A percentile compares a stretch with the other conserved stretches of the same genome.
These are phyloP conservation scores for Agonopterix heracliana DNA, from an alignment of 2,888 invertebrate genomes.

Conservation along the genomic window DNA sequence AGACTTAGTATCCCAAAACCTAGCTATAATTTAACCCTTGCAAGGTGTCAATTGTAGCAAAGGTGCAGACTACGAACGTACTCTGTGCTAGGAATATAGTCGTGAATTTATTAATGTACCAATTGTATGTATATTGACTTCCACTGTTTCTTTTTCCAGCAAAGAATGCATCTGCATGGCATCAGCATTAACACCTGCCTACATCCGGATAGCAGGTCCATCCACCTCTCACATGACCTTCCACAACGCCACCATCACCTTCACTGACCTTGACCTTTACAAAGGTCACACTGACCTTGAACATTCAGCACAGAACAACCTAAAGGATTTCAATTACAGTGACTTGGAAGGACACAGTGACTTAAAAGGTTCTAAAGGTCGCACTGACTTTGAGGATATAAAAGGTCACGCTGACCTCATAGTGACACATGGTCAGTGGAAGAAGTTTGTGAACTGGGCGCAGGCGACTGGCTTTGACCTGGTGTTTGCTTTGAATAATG, in stretches of 20 bases:
- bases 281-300: too few relatives aligned
- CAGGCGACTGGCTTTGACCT: slow-evolving; percentile 77
- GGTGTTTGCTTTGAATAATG: slow-evolving; percentile 81
- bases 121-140: background rate
- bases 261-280: slow-evolving; percentile 25
- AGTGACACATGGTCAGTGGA: slow-evolving; percentile 45
- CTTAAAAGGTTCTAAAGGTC: too few relatives aligned
- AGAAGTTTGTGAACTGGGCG: slow-evolving; percentile 66
- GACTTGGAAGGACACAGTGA: too few relatives aligned
- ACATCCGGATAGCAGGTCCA: slow-evolving; percentile 83
- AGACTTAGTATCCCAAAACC: too few relatives aligned
- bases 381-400: too few relatives aligned
- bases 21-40: too few relatives aligned
- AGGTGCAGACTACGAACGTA: too few relatives aligned
- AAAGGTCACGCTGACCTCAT: slow-evolving; percentile 2
- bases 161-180: slow-evolving; percentile 80
- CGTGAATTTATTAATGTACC: too few relatives aligned
- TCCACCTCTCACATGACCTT: slow-evolving; percentile 70
- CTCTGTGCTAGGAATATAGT: too few relatives aligned
- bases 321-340: too few relatives aligned
- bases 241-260: slow-evolving; percentile 48
- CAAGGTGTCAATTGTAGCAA: too few relatives aligned
- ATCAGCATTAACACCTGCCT: slow-evolving; percentile 81
- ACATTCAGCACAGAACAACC: too few relatives aligned
- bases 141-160: slow-evolving; percentile 28